These are phyloP conservation scores for Heliornis fulica DNA, from an alignment of 2,113 vertebrate species.

Conservation along the genomic window DNA sequence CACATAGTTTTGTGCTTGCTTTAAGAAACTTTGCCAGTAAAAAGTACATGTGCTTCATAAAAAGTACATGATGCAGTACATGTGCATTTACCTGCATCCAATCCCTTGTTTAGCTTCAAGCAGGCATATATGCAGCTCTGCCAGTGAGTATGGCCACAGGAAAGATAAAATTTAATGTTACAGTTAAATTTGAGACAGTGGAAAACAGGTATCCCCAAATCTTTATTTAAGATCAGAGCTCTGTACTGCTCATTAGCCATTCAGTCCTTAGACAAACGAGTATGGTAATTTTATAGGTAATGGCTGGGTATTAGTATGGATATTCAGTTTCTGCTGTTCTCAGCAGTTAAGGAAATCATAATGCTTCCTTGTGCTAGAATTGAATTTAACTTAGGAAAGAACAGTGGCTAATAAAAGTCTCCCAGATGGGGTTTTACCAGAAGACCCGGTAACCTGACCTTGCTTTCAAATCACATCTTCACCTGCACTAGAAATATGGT, in stretches of 20 bases:
- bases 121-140: background rate
- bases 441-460: background rate
- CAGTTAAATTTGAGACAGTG: background rate
- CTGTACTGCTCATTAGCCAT: background rate
- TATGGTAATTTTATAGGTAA: background rate
- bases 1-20: background rate
- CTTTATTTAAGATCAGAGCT: background rate
- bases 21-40: background rate
- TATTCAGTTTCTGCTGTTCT: background rate
- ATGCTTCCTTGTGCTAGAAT: background rate
- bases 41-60: background rate
- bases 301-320: background rate
- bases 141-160: background rate
- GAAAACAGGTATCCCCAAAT: background rate
- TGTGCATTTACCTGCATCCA: background rate
- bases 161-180: background rate
- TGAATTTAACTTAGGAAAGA: background rate
- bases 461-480: background rate
- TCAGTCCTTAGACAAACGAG: background rate
- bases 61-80: rapidly evolving
- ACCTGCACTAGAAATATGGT: background rate
- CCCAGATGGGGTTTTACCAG: background rate
- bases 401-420: background rate
- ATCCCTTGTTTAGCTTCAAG: background rate
- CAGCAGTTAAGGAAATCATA: background rate